Conservation (phyloP, 2,797 vertebrate genomes). For the Ara ararauna region DNA sequence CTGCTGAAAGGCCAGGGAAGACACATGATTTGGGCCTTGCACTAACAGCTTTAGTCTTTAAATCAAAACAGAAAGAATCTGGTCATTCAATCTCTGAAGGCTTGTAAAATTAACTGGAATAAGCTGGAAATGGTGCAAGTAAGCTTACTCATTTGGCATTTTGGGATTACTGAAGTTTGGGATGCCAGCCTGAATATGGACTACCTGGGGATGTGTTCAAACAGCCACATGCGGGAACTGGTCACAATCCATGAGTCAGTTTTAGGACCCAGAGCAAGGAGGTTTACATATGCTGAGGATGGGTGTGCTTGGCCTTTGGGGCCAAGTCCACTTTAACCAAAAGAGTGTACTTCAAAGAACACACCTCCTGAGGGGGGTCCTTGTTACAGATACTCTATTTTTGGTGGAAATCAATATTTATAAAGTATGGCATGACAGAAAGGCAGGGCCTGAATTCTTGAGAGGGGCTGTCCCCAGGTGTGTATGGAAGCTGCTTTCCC, state of each 20-base stretch:
- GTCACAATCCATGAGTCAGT: not conserved
- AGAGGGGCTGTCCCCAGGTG: not conserved
- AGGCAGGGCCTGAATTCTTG: not conserved
- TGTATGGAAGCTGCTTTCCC: not conserved
- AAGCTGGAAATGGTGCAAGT: not conserved
- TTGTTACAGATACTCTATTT: accelerated
- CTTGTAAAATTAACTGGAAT: not conserved
- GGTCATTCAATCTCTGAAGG: not conserved
- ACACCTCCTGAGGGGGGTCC: not conserved
- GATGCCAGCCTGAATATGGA: not conserved
- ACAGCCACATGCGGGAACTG: not conserved
- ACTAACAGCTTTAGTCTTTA: not conserved
- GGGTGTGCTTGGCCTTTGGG: accelerated
- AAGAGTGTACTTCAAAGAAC: not conserved
- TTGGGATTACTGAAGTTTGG: not conserved
- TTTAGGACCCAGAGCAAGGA: accelerated
- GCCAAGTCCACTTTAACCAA: not conserved
- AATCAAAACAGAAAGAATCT: not conserved
- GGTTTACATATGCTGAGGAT: accelerated
- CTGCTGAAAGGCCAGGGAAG: not conserved
- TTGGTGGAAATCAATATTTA: not conserved
- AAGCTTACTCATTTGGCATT: not conserved
- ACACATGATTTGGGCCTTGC: not conserved
- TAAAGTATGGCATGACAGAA: not conserved
- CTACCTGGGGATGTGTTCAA: accelerated